Percentiles rank a stretch among this genome's conserved stretches.
Evolutionary conservation across 2,888 invertebrate genomes (phyloP).

Genomic region (Poecilobothrus nobilitatus): DNA sequence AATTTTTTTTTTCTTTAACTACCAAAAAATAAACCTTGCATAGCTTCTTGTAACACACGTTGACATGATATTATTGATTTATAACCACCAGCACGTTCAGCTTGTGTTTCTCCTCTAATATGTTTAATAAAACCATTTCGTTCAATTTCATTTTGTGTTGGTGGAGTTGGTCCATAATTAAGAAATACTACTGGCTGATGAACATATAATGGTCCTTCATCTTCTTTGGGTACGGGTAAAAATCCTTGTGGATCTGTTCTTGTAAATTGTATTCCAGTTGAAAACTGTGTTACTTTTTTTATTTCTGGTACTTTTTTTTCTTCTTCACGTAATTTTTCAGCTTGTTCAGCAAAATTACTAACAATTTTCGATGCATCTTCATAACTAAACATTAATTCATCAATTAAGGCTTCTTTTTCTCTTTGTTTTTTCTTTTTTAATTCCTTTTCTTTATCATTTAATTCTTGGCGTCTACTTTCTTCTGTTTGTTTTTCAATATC

Average conservation of each 20-base stretch:
- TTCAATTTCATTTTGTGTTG: slow-evolving; percentile 54
- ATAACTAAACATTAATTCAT: slow-evolving; percentile 90
- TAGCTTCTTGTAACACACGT: slow-evolving; percentile 79
- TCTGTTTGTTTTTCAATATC: slow-evolving; percentile 73
- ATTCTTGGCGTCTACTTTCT: slow-evolving; percentile 62
- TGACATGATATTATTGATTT: slow-evolving; percentile 72
- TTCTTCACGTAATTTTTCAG: slow-evolving; percentile 59
- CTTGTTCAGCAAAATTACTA: slow-evolving; percentile 65
- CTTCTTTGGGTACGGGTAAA: slow-evolving; percentile 59
- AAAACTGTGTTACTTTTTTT: slow-evolving; percentile 60
- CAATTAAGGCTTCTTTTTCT: slow-evolving; percentile 85
- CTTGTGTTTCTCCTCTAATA: slow-evolving; percentile 61
- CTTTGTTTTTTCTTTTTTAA: slow-evolving; percentile 73
- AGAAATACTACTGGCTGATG: slow-evolving; percentile 55
- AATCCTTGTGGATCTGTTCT: slow-evolving; percentile 54
- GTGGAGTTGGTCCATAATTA: slow-evolving; percentile 67
- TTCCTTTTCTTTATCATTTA: slow-evolving; percentile 54
- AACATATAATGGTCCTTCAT: slow-evolving; percentile 67
- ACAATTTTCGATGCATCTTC: slow-evolving; percentile 83
- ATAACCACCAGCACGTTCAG: slow-evolving; percentile 83
- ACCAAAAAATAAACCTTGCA: slow-evolving; percentile 55
- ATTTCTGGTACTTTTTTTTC: slow-evolving; percentile 38
- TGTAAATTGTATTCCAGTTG: slow-evolving; percentile 77
- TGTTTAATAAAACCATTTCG: slow-evolving; percentile 62
- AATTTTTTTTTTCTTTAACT: too few species aligned